Conservation (phyloP, 2,797 vertebrate species). For the Esox lucius region DNA sequence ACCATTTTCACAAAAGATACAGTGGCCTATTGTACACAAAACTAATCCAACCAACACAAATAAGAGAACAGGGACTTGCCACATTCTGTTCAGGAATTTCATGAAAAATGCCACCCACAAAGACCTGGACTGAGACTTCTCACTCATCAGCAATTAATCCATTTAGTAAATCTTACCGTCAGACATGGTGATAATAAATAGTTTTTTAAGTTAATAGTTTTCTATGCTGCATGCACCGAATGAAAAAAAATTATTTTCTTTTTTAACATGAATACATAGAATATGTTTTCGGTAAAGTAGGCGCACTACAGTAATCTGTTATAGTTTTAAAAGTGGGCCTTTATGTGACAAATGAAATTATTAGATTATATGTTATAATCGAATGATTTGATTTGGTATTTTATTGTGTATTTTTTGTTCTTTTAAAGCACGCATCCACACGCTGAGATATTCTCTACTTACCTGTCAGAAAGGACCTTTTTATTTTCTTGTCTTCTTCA, state of each 20-base stretch:
- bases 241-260: neutral
- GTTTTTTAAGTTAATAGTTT: neutral
- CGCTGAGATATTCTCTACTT: slow-evolving; percentile 15
- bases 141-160: neutral
- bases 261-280: neutral
- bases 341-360: neutral
- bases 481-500: slow-evolving; percentile 8
- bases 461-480: slow-evolving; percentile 55
- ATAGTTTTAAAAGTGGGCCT: neutral
- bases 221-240: neutral
- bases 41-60: slow-evolving; percentile 1
- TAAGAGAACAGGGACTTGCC: neutral
- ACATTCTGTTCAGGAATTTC: neutral
- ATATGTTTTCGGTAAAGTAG: neutral
- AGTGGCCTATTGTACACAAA: slow-evolving; percentile 24
- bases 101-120: neutral
- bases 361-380: neutral
- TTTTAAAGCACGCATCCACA: neutral
- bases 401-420: neutral
- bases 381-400: too few relatives aligned
- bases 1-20: neutral
- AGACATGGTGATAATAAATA: neutral
- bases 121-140: neutral
- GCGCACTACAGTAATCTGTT: neutral
- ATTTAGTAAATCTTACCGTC: neutral